These are phyloP conservation scores for Tachyglossus aculeatus DNA, from an alignment of 2,797 vertebrate genomes.

Conservation along the genomic window DNA sequence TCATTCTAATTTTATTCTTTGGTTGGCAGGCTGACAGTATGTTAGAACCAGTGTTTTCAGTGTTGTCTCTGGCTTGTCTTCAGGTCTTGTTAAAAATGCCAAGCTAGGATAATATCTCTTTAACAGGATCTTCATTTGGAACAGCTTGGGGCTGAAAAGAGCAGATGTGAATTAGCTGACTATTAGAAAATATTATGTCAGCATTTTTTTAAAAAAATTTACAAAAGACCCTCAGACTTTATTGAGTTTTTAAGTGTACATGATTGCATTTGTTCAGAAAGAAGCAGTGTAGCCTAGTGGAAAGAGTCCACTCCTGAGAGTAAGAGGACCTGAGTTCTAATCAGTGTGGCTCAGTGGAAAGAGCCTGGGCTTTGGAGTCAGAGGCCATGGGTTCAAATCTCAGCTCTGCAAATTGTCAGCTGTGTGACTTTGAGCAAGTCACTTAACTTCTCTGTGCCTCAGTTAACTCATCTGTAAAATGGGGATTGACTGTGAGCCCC, in stretches of 20 bases:
- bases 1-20: constrained; percentile 1
- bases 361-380: no score
- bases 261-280: not conserved
- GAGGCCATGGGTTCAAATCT: no score
- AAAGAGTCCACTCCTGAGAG: no score
- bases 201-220: not conserved
- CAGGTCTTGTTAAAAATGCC: constrained; percentile 1
- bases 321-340: no score
- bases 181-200: not conserved
- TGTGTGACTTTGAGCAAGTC: no score
- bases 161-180: not conserved
- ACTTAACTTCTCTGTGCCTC: no score
- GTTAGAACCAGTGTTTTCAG: not conserved
- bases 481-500: no score
- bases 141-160: not conserved
- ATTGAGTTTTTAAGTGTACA: not conserved
- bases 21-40: not conserved
- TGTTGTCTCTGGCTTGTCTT: not conserved
- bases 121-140: not conserved
- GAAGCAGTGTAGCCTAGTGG: no score
- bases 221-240: not conserved
- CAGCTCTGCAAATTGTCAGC: no score
- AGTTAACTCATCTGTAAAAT: no score
- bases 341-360: no score
- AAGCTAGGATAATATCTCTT: not conserved